These are phyloP conservation scores for Kryphioiulus occultus DNA, from an alignment of 2,888 invertebrate genomes.

Conservation along the genomic window DNA sequence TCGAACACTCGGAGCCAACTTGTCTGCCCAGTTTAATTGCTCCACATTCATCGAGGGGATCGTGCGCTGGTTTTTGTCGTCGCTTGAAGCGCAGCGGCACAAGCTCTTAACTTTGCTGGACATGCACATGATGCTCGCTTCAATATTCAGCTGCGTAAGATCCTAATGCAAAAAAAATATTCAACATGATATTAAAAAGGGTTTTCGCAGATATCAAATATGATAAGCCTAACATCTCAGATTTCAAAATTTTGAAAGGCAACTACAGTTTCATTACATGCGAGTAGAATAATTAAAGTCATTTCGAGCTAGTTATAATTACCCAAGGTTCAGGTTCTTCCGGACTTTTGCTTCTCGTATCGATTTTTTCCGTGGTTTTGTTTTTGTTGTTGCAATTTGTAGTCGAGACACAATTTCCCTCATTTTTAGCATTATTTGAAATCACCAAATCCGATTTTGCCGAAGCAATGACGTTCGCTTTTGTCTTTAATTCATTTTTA, in stretches of 20 bases:
- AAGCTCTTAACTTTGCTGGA: constrained; percentile 83
- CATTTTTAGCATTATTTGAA: constrained; percentile 48
- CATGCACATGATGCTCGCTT: constrained; percentile 85
- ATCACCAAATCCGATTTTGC: constrained; percentile 24
- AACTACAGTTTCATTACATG: no score
- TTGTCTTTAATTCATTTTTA: background rate
- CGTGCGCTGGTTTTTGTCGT: background rate
- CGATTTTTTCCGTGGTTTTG: background rate
- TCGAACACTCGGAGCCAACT: constrained; percentile 79
- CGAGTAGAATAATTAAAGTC: no score
- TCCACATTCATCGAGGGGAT: background rate
- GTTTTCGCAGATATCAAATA: no score
- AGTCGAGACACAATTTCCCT: constrained; percentile 17
- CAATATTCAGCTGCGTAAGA: constrained; percentile 82
- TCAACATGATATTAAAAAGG: background rate
- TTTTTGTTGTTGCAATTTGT: background rate
- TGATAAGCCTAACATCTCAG: no score
- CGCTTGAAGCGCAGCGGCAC: constrained; percentile 1
- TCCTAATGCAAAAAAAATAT: constrained; percentile 63
- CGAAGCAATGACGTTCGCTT: background rate
- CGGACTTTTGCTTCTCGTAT: constrained; percentile 57
- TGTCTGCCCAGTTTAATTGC: constrained; percentile 73
- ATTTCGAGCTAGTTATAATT: constrained; percentile 39
- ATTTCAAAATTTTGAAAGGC: no score
- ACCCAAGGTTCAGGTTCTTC: constrained; percentile 83